Evolutionary conservation across 2,888 invertebrate genomes (phyloP), one percentile per base, ranked within the genome.

Genomic region (Chesias legatella): DNA sequence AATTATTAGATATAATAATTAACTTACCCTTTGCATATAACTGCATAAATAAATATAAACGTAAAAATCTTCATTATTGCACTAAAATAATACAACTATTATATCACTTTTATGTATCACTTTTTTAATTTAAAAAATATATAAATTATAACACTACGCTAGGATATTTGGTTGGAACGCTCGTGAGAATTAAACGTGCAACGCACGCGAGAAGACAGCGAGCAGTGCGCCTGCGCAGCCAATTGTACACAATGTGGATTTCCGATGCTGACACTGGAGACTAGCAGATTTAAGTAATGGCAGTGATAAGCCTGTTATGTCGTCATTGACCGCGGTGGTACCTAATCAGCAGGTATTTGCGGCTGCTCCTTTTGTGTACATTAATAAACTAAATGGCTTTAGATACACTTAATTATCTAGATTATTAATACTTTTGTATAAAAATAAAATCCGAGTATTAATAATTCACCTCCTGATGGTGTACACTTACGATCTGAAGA

Each of bases 21-120:
- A 6, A 50, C 56, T 51, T 29, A 56, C 56, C 56, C 53, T 22
- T 38, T 50, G 40, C 43, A 44, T 33, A 51, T 34, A 46, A 50
- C 48, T 33, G 44, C 49, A 36, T 48, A 29, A 38, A 50, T 36
- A 43, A 51, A 36, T 35, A 53, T 8, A 34, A 46, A 32, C 23
- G 21, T 44, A 41, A 32, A 48, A 45, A 51, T 51, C 34, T 46
- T 49, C 35, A 43, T 46, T 37, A 41, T 41, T 42, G 37, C 47
- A 51, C 43, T 43, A 31, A 37, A 40, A 39, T 30, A 33, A 35
- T 33, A 27, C 9, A 26, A 7, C 10, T 41, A 34, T n/a, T 33
- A 26, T 22, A 27, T 17, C 31, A 35, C 22, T 26, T 10, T 20
- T 36, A 39, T 41, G 41, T 49, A 48, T 51, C 53, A 53, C 51